Conservation (phyloP, 2,888 invertebrate genomes). For the Coleophora deauratella region DNA sequence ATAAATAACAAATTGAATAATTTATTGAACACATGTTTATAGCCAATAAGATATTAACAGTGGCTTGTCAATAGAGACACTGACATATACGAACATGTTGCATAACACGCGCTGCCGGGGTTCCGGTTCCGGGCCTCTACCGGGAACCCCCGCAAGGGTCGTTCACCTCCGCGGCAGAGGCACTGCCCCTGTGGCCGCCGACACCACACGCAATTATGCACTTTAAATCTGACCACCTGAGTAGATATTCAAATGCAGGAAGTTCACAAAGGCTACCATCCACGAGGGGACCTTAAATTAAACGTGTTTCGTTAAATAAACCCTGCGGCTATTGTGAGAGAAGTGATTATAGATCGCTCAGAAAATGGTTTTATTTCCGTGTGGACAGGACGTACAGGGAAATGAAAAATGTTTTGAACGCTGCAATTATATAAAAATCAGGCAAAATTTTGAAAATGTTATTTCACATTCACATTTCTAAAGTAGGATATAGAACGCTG, state of each 20-base stretch:
- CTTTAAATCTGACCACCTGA: conserved; percentile 15
- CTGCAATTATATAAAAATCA: too few species aligned
- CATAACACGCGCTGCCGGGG: conserved; percentile 29
- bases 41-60: conserved; percentile 15
- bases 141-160: conserved; percentile 21
- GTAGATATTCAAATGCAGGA: conserved; percentile 9
- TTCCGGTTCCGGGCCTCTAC: conserved; percentile 12
- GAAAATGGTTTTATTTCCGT: conserved; percentile 1
- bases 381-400: conserved; percentile 8
- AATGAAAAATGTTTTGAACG: conserved; percentile 25
- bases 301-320: conserved; percentile 14
- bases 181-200: too few species aligned
- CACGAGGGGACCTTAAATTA: conserved; percentile 12
- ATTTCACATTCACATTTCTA: too few species aligned
- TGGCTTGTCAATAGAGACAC: conserved; percentile 31
- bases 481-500: too few species aligned
- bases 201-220: conserved; percentile 9
- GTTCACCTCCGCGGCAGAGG: conserved; percentile 31
- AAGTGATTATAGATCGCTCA: conserved; percentile 17
- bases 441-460: too few species aligned
- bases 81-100: conserved; percentile 25
- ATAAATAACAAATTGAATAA: background rate
- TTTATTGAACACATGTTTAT: conserved; percentile 5
- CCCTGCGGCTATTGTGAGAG: conserved; percentile 13
- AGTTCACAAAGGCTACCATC: background rate